Percentiles rank a stretch among this genome's conserved stretches.
These are phyloP conservation scores for Caenorhabditis parvicauda DNA, from an alignment of 2,888 invertebrate species.

Conservation along the genomic window DNA sequence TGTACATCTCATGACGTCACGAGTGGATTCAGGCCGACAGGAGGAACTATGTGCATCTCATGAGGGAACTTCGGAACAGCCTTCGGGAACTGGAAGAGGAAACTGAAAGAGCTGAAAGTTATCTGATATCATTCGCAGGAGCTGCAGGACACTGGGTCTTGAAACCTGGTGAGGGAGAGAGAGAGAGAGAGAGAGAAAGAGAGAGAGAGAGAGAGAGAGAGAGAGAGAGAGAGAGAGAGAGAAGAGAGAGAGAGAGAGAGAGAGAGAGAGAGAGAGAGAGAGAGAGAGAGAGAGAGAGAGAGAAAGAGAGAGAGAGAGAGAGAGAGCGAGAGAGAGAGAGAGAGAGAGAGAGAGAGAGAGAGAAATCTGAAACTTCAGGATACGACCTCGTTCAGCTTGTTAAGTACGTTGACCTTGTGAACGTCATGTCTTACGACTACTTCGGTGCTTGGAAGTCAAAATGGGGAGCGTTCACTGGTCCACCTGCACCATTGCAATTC, in stretches of 20 bases:
- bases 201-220: not conserved
- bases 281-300: not conserved
- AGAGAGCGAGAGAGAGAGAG: no score
- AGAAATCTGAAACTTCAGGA: no score
- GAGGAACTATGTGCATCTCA: conserved; percentile 55
- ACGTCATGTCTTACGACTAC: conserved; percentile 62
- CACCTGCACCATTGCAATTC: conserved; percentile 59
- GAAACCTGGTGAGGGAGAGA: conserved; percentile 52
- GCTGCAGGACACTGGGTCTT: conserved; percentile 62
- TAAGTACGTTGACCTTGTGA: conserved; percentile 59
- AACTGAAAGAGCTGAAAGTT: conserved; percentile 14
- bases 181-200: not conserved
- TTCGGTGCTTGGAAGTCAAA: conserved; percentile 60
- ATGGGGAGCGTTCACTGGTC: conserved; percentile 61
- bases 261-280: not conserved
- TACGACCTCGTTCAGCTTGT: conserved; percentile 56
- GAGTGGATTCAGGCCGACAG: conserved; percentile 37
- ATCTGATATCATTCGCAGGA: conserved; percentile 58
- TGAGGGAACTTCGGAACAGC: conserved; percentile 50
- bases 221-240: not conserved
- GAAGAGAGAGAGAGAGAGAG: not conserved
- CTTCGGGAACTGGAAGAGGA: conserved; percentile 39
- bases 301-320: no score
- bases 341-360: no score
- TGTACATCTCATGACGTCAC: not conserved